Evolutionary conservation across 2,797 vertebrate species (phyloP), one percentile per base, ranked within the genome.

Genomic region (Synaphobranchus kaupii): DNA sequence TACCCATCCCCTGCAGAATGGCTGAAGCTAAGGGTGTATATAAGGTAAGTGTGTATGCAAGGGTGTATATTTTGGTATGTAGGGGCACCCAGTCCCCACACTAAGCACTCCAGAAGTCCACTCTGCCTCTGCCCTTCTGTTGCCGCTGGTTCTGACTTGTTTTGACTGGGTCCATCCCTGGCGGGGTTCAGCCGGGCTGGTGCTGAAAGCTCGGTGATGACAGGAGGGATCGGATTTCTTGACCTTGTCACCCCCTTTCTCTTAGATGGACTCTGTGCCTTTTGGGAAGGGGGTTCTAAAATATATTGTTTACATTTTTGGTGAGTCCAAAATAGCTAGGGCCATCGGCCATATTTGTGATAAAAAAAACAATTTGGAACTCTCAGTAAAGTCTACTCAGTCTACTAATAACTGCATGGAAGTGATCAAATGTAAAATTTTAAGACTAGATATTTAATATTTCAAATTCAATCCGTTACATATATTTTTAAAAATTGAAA

Each of bases 121-220:
- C 1, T 6, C 60, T 9, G 4, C 22, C 25, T 3, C 60, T n/a
- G 60, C 22, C 60, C 6, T 39, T 39, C 39, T 8, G 60, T 66
- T 66, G 60, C 60, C 60, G 60, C 60, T 47, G 66, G 63, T 71
- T 52, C 25, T 5, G 28, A 2, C 20, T 50, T 85, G 66, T 85
- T 85, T 68, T 88, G 63, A 56, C 80, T 86, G 82, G 63, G 56
- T 83, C 87, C 0, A 20, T 4, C 76, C 22, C 89, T 81, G 87
- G 86, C 0, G 50, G 34, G 20, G 1, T 48, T 87, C 44, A 88
- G 84, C 89, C 85, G 73, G 60, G 54, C 88, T 86, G 83, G 87
- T 63, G 48, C 48, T 12, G 68, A 86, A 80, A 86, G 80, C 0
- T 0, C 31, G 85, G 58, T 44, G 85, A 20, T 34, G 87, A 76